Evolutionary conservation across 2,888 invertebrate genomes (phyloP), one percentile per base, ranked within the genome.

Genomic region (Eilema caniola): DNA sequence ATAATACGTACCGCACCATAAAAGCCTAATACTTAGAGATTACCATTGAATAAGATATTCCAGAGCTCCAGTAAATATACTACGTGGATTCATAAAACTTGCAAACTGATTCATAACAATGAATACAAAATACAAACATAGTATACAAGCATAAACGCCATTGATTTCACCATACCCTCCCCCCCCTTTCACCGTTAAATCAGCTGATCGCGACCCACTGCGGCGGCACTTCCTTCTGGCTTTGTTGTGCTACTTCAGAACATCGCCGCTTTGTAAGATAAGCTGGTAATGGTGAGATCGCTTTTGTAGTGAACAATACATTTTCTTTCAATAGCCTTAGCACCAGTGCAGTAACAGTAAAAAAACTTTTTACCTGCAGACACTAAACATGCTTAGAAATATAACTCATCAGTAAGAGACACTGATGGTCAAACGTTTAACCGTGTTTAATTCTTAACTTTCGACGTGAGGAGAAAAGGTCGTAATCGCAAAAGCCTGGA

Each of bases 121-220:
- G 53, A 65, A 65, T 28, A 60, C 57, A 10, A 25, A 24, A n/a
- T n/a, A n/a, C n/a, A n/a, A 33, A 57, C 28, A 56, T 25, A 64
- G n/a, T 24, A 23, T 64, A 47, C 20, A 12, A 56, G 53, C 62
- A 66, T 68, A 62, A 72, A 71, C 67, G 68, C 68, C 65, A 74
- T 70, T 72, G 68, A 71, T 70, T 70, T 37, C 63, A 37, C 67
- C 67, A 33, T 57, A 64, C 33, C n/a, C 24, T 60, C 57, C n/a
- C 61, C 28, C 70, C 64, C 73, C 59, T 28, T 60, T 41, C 66
- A 10, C 24, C 62, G 24, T 69, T 77, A 70, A 64, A 76, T 79
- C 85, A 85, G 85, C 85, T 85, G 85, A 83, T 82, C 79, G 76
- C 74, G 76, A 73, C 77, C 76, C 59, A 75, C 78, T 73, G 57